Base-by-base conservation (phyloP, 2,113 vertebrate species). In the Cryptotis parvus region DNA sequence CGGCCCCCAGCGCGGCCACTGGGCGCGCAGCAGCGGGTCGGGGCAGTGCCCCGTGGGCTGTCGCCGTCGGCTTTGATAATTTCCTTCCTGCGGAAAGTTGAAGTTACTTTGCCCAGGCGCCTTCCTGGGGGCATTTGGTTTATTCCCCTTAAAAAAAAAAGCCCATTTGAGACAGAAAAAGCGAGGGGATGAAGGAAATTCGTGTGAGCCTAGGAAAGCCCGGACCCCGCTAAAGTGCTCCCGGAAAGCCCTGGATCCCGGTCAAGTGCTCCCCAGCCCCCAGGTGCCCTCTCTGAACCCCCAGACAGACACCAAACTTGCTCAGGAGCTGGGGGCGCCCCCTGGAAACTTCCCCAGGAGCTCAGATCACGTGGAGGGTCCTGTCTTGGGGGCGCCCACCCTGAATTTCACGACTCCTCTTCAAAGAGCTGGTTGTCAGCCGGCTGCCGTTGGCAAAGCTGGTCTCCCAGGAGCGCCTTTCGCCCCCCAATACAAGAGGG, bases 51-150 rank as follows among this genome's bases (percentile, higher is more conserved):
- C n/a, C n/a, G n/a, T n/a, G n/a, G n/a, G n/a, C n/a, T n/a, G n/a
- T n/a, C n/a, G n/a, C n/a, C n/a, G n/a, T n/a, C n/a, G n/a, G n/a
- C n/a, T n/a, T n/a, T n/a, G 74, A 81, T 77, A 74, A 86, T 92
- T 93, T 94, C 86, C 92, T 94, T 94, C 91, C 89, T 26, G 80
- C n/a, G 63, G 89, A 93, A 87, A 92, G 87, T 94, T 87, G 18
- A 81, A 77, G 91, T 78, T 70, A 20, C 52, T 83, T 12, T 3
- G 61, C 11, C 10, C 8, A 63, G 87, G 58, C 78, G 9, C 73
- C 45, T 41, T 72, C 65, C 61, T 11, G 6, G 35, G 63, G 39
- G 12, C 75, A 29, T 9, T 14, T 26, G 33, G 37, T 91, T 84
- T 91, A n/a, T n/a, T 43, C 63, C 43, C 55, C 37, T 52, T 29